Evolutionary conservation across 2,797 vertebrate species (phyloP), one percentile per base, ranked within the genome.

Genomic region (Danio tinwini): DNA sequence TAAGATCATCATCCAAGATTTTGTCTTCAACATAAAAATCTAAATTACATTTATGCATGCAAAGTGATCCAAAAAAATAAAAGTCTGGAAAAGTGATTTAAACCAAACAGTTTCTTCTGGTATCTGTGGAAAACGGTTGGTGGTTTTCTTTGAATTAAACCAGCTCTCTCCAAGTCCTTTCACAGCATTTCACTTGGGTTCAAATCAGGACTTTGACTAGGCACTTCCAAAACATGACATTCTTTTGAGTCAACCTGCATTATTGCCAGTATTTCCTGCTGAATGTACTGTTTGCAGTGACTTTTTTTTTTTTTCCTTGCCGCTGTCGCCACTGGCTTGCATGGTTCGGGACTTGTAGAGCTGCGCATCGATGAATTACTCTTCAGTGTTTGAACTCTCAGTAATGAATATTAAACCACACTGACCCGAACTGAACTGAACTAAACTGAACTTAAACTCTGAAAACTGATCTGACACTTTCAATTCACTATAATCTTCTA

Each of bases 201-300:
- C 49, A 53, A 11, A 40, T 53, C 39, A 53, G n/a, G 50, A 13
- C 37, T 70, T 53, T 40, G 7, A 53, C 4, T 19, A 13, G 37
- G 50, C 4, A 13, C 13, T 70, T 19, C 49, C 49, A 70, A 70
- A 70, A 70, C 49, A 40, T 40, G 67, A n/a, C 29, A 53, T 70
- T 70, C 29, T 70, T 70, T 10, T 53, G 10, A 11, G 52, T 70
- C 39, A 53, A 53, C 37, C 6, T 39, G 10, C 10, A 40, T 53
- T 37, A 70, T 52, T 69, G 5, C 29, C 29, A 17, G 52, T 52
- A 53, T 40, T 53, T 70, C 44, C 17, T 29, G 6, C 49, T 40
- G n/a, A 70, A 53, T 53, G 67, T 50, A 17, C 39, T 17, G 16
- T 40, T 63, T 42, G 16, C 4, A 69, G 67, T 39, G 21, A 7